Evolutionary conservation across 2,113 vertebrate species (phyloP).

Genomic region (Euleptes europaea): DNA sequence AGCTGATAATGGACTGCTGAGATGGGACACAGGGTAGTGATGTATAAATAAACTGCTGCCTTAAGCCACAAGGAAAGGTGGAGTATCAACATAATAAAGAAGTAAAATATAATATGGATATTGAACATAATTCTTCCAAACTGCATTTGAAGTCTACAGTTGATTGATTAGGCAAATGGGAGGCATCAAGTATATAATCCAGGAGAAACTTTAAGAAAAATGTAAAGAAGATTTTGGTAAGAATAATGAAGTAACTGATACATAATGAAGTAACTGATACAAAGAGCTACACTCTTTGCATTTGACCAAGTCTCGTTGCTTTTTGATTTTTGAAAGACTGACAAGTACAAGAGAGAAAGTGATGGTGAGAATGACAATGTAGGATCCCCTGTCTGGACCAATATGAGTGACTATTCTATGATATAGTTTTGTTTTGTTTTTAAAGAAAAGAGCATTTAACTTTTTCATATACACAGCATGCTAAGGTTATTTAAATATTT

Average conservation of each 20-base stretch:
- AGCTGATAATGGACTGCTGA: too few species aligned
- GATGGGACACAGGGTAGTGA: too few species aligned
- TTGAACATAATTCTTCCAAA: neutral
- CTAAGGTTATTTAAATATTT: conserved; percentile 5
- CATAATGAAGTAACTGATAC: too few species aligned
- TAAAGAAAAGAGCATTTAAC: neutral
- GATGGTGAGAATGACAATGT: neutral
- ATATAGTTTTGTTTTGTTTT: neutral
- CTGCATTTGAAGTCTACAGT: neutral
- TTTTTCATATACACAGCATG: neutral
- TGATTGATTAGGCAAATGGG: neutral
- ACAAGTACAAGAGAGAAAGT: neutral
- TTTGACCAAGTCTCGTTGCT: neutral
- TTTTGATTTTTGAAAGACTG: neutral
- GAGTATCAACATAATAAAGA: too few species aligned
- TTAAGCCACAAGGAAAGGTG: too few species aligned
- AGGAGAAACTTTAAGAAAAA: neutral
- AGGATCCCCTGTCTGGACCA: neutral
- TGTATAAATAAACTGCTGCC: neutral
- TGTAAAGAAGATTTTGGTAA: neutral
- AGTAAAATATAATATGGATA: too few species aligned
- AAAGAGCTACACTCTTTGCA: neutral
- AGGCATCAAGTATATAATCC: neutral
- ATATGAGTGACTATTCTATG: neutral
- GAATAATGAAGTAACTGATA: too few species aligned